Evolutionary conservation across 1,140 invertebrate species (phyloP), one percentile per base, ranked within the genome.

Genomic region (Plodia interpunctella): DNA sequence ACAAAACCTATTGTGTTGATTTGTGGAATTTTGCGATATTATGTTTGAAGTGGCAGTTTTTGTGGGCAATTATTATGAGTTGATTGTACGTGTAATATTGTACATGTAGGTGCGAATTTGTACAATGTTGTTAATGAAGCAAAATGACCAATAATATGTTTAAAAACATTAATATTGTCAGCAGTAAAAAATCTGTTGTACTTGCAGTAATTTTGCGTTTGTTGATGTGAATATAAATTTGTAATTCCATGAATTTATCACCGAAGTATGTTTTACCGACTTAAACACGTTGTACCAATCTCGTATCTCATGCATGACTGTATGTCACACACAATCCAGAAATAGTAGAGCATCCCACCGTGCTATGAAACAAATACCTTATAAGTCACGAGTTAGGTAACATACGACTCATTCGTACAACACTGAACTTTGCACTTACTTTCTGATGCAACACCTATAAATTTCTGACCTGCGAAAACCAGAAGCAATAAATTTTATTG

Each of bases 21-120:
- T 72, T 83, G 78, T 71, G 86, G 82, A 88, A 88, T 88, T 80
- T 88, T 80, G 74, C 81, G 75, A 84, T 76, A 88, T 88, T 88
- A 87, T 77, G 63, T 73, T 66, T 66, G 66, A 70, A 78, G 73
- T 79, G 75, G 78, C 73, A 82, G 72, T 85, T 87, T 87, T 81
- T 82, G 74, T 78, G 20, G 30, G 55, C 70, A 66, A 79, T 78
- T 76, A 83, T 76, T 77, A 78, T 65, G 62, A 58, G 57, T 60
- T 54, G 57, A 65, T 61, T 15, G 44, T 68, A 66, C 61, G 19
- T 25, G 17, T 13, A 49, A 35, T 52, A 28, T 54, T 54, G 15
- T 28, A 55, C 35, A 68, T 63, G 60, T 35, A 65, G 61, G 60
- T 66, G 72, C 28, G 64, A 71, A 51, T 68, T 63, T 55, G 20